Evolutionary conservation across 2,888 invertebrate genomes (phyloP).

Genomic region (Cylloceria caligata): DNA sequence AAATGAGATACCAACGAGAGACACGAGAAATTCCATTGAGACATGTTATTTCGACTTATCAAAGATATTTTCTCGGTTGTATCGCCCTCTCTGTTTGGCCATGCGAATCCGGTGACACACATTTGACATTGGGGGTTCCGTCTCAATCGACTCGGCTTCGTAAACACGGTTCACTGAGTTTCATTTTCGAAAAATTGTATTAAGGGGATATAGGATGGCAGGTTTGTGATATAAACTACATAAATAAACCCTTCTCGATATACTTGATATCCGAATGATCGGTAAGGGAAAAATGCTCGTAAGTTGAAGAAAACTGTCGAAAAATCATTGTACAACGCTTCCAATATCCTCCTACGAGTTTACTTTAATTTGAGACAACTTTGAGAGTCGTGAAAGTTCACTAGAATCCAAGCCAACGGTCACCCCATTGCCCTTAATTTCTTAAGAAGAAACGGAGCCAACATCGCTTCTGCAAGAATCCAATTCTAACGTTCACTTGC

Average conservation of each 20-base stretch:
- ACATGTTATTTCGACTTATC: constrained; percentile 33
- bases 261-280: not conserved
- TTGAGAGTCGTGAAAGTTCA: not conserved
- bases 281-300: too few species aligned
- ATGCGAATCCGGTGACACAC: not conserved
- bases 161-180: constrained; percentile 22
- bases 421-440: constrained; percentile 4
- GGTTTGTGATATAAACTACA: not conserved
- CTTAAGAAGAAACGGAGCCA: constrained; percentile 4
- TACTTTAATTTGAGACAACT: not conserved
- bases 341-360: not conserved
- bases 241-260: not conserved
- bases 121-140: not conserved
- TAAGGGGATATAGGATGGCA: not conserved
- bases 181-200: constrained; percentile 15
- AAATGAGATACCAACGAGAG: constrained; percentile 39
- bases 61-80: constrained; percentile 32
- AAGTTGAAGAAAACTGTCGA: not conserved
- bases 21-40: constrained; percentile 10
- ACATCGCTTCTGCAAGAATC: not conserved
- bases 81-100: not conserved
- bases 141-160: constrained; percentile 2
- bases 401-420: not conserved
- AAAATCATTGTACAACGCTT: not conserved
- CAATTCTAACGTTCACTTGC: not conserved